These are phyloP conservation scores for Redunca redunca DNA, from an alignment of 2,113 vertebrate genomes.

Conservation along the genomic window DNA sequence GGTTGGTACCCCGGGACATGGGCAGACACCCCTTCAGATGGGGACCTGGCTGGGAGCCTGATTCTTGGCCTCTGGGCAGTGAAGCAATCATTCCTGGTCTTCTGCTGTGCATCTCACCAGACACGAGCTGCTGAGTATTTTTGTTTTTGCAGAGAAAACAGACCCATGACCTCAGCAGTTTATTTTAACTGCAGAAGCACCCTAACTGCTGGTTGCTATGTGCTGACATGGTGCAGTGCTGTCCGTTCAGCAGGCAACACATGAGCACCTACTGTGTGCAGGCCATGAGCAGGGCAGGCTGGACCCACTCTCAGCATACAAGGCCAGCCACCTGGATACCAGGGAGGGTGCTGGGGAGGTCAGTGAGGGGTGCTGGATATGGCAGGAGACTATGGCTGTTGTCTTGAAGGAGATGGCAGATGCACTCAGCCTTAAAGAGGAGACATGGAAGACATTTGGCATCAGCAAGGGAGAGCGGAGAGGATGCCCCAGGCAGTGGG, in stretches of 20 bases:
- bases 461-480: neutral
- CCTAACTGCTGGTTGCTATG: neutral
- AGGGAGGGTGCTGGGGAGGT: neutral
- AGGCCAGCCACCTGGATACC: neutral
- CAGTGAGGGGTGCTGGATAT: neutral
- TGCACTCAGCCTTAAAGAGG: neutral
- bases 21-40: neutral
- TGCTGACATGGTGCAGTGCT: neutral
- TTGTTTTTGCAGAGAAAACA: conserved; percentile 52
- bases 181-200: conserved; percentile 37
- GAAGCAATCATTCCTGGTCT: neutral
- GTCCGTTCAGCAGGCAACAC: neutral
- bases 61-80: neutral
- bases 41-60: neutral
- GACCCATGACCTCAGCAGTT: conserved; percentile 35
- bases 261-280: neutral
- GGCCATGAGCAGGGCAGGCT: neutral
- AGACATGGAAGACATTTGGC: neutral
- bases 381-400: neutral
- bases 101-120: conserved; percentile 17
- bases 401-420: neutral
- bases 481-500: neutral
- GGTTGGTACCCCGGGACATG: neutral
- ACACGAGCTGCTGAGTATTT: conserved; percentile 17
- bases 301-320: neutral